A percentile compares a stretch with the other conserved stretches of the same genome.
phyloP scores from a whole-genome alignment of 2,113 vertebrate genomes.

The Strix aluco region DNA sequence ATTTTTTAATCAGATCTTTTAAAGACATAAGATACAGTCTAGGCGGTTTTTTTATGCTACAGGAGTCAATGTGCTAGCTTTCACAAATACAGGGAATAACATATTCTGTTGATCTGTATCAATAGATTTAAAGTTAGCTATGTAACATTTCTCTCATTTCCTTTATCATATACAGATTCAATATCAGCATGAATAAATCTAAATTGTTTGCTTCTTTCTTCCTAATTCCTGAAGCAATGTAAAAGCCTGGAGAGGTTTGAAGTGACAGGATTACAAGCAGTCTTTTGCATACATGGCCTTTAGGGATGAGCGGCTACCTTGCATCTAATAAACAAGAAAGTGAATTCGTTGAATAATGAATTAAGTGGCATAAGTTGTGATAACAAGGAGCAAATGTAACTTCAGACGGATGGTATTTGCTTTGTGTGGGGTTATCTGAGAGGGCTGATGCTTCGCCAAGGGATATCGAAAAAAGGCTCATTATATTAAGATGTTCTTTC shows the following conservation, averaged over 20 bases:
- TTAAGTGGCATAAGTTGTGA: slow-evolving; percentile 83
- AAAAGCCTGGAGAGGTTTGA: slow-evolving; percentile 80
- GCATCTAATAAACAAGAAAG: slow-evolving; percentile 87
- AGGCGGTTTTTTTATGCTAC: background rate
- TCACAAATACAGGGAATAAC: background rate
- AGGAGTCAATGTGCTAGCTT: background rate
- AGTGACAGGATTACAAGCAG: slow-evolving; percentile 86
- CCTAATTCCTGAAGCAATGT: slow-evolving; percentile 81
- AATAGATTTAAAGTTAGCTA: slow-evolving; percentile 49
- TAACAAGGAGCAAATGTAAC: slow-evolving; percentile 85
- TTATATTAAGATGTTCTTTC: slow-evolving; percentile 82
- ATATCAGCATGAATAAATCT: slow-evolving; percentile 81
- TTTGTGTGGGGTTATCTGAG: slow-evolving; percentile 82
- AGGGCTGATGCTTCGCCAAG: slow-evolving; percentile 73
- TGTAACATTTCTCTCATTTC: slow-evolving; percentile 63
- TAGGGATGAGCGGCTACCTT: slow-evolving; percentile 82
- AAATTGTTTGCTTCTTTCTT: slow-evolving; percentile 81
- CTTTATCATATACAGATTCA: slow-evolving; percentile 76
- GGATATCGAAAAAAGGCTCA: slow-evolving; percentile 75
- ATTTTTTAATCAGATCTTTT: slow-evolving; percentile 34
- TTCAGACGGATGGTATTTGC: slow-evolving; percentile 83
- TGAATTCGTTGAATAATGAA: slow-evolving; percentile 85
- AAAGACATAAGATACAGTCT: background rate
- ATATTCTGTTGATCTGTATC: slow-evolving; percentile 43
- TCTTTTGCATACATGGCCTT: slow-evolving; percentile 85